Evolutionary conservation across 2,797 vertebrate genomes (phyloP).

Genomic region (Myotis vivesi): DNA sequence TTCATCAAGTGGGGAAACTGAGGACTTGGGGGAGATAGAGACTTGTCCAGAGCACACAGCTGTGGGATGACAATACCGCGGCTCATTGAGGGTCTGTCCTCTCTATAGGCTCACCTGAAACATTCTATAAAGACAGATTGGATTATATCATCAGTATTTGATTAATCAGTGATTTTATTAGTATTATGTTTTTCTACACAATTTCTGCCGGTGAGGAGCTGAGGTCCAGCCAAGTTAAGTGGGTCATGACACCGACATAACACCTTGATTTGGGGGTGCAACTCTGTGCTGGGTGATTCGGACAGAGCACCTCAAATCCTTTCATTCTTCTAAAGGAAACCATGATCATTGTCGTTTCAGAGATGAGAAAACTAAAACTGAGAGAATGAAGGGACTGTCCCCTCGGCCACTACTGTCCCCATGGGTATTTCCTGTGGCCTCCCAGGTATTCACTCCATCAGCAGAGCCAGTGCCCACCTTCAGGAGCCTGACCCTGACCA

Average conservation of each 20-base stretch:
- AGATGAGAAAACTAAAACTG: background rate
- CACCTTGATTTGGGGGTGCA: rapidly evolving
- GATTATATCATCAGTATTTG: background rate
- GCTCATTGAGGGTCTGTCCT: too few species aligned
- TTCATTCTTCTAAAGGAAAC: background rate
- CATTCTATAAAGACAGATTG: too few species aligned
- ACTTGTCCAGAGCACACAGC: too few species aligned
- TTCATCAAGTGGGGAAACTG: too few species aligned
- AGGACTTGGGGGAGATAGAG: too few species aligned
- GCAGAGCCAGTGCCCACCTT: too few species aligned
- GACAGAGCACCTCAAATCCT: background rate
- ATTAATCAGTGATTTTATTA: background rate
- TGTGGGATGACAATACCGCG: too few species aligned
- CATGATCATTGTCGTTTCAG: rapidly evolving
- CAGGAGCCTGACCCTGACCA: too few species aligned
- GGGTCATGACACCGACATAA: background rate
- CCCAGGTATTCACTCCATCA: background rate
- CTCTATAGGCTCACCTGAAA: background rate
- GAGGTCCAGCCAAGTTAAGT: background rate
- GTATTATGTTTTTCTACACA: too few species aligned
- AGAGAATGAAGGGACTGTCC: too few species aligned
- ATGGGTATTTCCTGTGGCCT: background rate
- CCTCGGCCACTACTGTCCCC: rapidly evolving
- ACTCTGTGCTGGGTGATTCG: background rate
- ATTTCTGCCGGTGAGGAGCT: too few species aligned